A percentile compares a stretch with the other conserved stretches of the same genome.
Conservation (phyloP, 1,140 invertebrate species). For the Patella vulgata region DNA sequence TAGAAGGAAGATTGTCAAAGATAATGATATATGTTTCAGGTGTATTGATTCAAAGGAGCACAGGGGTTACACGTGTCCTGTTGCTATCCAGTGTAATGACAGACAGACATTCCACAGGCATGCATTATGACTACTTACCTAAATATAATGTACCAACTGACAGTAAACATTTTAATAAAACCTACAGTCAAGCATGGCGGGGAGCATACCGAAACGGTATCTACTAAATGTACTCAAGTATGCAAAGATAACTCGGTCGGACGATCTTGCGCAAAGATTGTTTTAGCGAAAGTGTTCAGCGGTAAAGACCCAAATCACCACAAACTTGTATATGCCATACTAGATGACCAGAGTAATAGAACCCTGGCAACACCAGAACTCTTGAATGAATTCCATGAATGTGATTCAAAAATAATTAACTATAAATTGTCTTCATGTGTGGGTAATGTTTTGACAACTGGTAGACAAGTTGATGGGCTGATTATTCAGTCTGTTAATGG, state of each 20-base stretch:
- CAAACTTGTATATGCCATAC: conserved; percentile 5
- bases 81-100: conserved; percentile 1
- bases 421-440: conserved; percentile 16
- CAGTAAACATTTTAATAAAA: too few relatives aligned
- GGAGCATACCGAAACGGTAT: not conserved
- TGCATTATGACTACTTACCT: conserved; percentile 1
- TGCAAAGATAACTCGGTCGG: not conserved
- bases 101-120: conserved; percentile 11
- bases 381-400: conserved; percentile 8
- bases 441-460: not conserved
- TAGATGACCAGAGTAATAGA: conserved; percentile 25
- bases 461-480: conserved; percentile 2
- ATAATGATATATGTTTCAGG: conserved; percentile 3
- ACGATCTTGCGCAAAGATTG: conserved; percentile 17
- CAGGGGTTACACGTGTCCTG: not conserved
- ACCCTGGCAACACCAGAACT: conserved; percentile 9
- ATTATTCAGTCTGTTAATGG: conserved; percentile 15
- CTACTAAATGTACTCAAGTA: conserved; percentile 9
- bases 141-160: too few relatives aligned
- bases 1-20: not conserved
- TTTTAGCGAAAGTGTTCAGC: conserved; percentile 11
- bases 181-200: not conserved
- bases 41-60: conserved; percentile 6
- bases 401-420: not conserved
- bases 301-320: not conserved